phyloP scores from a whole-genome alignment of 2,797 vertebrate genomes.

The Onychomys arenicola region DNA sequence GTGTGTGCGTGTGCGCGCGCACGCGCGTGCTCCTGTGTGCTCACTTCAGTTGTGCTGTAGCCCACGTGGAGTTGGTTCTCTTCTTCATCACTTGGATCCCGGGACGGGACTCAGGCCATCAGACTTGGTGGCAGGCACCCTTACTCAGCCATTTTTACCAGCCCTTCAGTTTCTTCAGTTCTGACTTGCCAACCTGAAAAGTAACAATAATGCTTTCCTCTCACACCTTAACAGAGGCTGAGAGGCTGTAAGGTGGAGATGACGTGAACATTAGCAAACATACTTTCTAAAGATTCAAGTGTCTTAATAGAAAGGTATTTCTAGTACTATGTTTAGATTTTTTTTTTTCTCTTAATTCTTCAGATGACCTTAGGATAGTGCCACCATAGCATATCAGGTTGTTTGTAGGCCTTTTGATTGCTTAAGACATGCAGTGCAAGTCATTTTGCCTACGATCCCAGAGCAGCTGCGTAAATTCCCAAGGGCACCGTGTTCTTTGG shows the following conservation, averaged over 20 bases:
- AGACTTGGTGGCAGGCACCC: neutral
- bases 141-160: neutral
- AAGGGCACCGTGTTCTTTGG: neutral
- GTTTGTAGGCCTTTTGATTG: neutral
- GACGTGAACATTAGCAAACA: neutral
- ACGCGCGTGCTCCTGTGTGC: neutral
- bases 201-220: neutral
- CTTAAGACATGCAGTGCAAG: neutral
- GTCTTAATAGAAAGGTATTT: constrained; percentile 14
- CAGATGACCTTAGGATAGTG: neutral
- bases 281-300: constrained; percentile 15
- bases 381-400: neutral
- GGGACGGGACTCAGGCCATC: neutral
- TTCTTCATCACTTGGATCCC: neutral
- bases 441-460: constrained; percentile 3
- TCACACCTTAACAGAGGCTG: neutral
- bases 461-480: neutral
- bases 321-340: constrained; percentile 13
- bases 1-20: neutral
- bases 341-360: neutral
- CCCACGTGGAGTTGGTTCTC: neutral
- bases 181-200: constrained; percentile 41
- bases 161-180: neutral
- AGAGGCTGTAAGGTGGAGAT: neutral
- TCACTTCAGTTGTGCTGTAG: neutral